Evolutionary conservation across 2,797 vertebrate species (phyloP).

Genomic region (Otolemur crassicaudatus): DNA sequence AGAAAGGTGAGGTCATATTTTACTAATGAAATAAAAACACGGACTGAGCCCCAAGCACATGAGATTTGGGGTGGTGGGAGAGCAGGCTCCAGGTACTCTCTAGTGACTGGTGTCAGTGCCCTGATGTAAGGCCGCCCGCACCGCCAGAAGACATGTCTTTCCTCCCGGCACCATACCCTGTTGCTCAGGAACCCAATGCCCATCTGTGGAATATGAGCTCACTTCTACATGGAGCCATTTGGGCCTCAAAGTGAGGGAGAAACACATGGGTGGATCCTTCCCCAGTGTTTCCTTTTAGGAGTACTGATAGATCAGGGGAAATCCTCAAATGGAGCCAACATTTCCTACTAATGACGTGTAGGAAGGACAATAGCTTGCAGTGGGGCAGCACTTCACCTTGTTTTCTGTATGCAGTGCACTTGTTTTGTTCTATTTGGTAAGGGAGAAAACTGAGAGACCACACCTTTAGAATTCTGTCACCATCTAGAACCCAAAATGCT

Average conservation of each 20-base stretch:
- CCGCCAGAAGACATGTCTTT: not conserved
- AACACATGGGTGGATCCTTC: not conserved
- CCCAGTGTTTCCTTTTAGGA: not conserved
- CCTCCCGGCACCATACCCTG: not conserved
- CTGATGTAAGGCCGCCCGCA: not conserved
- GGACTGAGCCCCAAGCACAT: conserved; percentile 50
- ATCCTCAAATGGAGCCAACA: not conserved
- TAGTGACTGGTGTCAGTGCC: not conserved
- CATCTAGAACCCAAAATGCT: not conserved
- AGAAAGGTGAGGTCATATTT: conserved; percentile 85
- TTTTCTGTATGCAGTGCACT: not conserved
- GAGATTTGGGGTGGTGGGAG: not conserved
- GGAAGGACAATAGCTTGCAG: not conserved
- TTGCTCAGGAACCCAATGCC: not conserved
- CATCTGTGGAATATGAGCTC: not conserved
- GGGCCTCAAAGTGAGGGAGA: not conserved
- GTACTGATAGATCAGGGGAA: not conserved
- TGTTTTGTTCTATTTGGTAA: not conserved
- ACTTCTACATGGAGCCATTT: not conserved
- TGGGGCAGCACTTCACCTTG: not conserved
- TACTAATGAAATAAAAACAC: conserved; percentile 81
- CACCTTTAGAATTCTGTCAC: not conserved
- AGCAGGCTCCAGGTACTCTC: not conserved
- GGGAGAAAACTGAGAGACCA: not conserved
- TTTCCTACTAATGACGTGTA: not conserved